Evolutionary conservation across 2,888 invertebrate species (phyloP).

Genomic region (Spicauda simplicius): DNA sequence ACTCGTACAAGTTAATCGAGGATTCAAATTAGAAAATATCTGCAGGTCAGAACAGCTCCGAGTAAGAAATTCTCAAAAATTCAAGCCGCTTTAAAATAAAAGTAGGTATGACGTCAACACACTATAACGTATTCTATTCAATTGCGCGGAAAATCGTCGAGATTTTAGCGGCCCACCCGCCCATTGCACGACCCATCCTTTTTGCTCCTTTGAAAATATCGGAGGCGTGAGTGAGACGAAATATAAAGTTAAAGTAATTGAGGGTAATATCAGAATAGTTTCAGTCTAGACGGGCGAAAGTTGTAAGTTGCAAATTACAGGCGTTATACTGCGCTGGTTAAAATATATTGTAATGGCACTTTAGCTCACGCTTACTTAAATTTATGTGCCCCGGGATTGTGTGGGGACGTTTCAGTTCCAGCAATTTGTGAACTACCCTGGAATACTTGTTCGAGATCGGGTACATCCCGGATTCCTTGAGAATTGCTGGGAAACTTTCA

Average conservation of each 20-base stretch:
- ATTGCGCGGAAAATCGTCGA: slow-evolving; percentile 79
- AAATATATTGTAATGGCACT: slow-evolving; percentile 65
- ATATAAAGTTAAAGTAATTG: slow-evolving; percentile 66
- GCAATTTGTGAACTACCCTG: slow-evolving; percentile 44
- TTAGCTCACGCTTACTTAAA: slow-evolving; percentile 64
- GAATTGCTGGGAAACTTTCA: slow-evolving; percentile 37
- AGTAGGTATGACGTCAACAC: slow-evolving; percentile 63
- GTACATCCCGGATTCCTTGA: slow-evolving; percentile 38
- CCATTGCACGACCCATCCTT: slow-evolving; percentile 48
- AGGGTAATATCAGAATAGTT: slow-evolving; percentile 77
- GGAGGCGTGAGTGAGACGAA: slow-evolving; percentile 52
- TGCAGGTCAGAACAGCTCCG: not conserved
- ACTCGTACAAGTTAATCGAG: not conserved
- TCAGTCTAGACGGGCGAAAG: slow-evolving; percentile 76
- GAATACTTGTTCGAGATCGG: slow-evolving; percentile 38
- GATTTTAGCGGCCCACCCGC: slow-evolving; percentile 69
- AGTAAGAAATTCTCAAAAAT: slow-evolving; percentile 25
- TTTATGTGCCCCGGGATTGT: slow-evolving; percentile 56
- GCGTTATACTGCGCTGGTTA: slow-evolving; percentile 63
- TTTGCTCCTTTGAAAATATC: slow-evolving; percentile 43
- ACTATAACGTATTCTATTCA: slow-evolving; percentile 78
- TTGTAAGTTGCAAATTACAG: slow-evolving; percentile 72
- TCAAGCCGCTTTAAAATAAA: slow-evolving; percentile 24
- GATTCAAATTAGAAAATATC: slow-evolving; percentile 2
- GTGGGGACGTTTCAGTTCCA: slow-evolving; percentile 47